phyloP scores from a whole-genome alignment of 2,113 vertebrate genomes.

The Brachypteracias leptosomus region DNA sequence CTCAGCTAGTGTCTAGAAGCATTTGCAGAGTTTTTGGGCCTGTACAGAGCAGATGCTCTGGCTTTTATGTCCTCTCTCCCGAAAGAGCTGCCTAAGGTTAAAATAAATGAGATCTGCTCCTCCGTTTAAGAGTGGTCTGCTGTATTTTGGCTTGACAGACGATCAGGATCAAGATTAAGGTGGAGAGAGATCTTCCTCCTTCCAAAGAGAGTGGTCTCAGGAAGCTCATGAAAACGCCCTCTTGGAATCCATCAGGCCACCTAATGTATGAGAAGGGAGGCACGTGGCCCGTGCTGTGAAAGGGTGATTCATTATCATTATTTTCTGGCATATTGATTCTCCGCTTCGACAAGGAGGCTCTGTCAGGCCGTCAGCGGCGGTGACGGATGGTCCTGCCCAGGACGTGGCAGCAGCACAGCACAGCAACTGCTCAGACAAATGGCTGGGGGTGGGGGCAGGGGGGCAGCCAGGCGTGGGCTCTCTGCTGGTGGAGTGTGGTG shows the following conservation, averaged over 20 bases:
- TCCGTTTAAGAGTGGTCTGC: not conserved
- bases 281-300: not conserved
- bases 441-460: not conserved
- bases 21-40: too few relatives aligned
- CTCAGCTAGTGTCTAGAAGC: too few relatives aligned
- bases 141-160: not conserved
- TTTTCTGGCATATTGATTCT: conserved; percentile 68
- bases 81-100: not conserved
- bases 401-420: not conserved
- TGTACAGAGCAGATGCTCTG: not conserved
- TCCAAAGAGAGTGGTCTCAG: not conserved
- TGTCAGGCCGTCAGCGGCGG: not conserved
- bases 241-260: not conserved
- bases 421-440: not conserved
- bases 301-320: conserved; percentile 67
- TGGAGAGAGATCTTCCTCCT: not conserved
- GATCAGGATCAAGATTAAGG: not conserved
- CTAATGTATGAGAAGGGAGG: not conserved
- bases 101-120: not conserved
- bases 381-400: conserved; percentile 20
- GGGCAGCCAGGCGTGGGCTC: not conserved
- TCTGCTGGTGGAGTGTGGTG: not conserved
- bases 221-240: not conserved
- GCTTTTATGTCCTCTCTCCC: not conserved
- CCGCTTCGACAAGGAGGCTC: conserved; percentile 35